phyloP scores from a whole-genome alignment of 2,888 invertebrate species.

The Urechis unicinctus region DNA sequence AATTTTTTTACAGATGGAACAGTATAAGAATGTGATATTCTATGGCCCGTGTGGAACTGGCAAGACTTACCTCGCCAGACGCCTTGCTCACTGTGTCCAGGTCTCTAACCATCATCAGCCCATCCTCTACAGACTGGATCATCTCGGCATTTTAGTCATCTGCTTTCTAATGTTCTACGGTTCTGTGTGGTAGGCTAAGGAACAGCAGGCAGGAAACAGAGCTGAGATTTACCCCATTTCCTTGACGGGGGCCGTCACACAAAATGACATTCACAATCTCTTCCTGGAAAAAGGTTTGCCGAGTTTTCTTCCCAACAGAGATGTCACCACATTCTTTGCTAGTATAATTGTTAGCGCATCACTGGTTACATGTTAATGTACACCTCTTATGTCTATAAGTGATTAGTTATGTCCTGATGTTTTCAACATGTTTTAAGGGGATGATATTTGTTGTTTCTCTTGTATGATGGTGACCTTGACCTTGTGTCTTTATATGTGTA shows the following conservation, averaged over 20 bases:
- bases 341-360: too few relatives aligned
- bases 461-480: too few relatives aligned
- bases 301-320: too few relatives aligned
- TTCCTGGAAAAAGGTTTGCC: background rate
- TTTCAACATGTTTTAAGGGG: too few relatives aligned
- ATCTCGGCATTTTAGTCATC: too few relatives aligned
- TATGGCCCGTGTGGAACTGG: slow-evolving; percentile 43
- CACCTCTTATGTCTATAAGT: too few relatives aligned
- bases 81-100: slow-evolving; percentile 36
- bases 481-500: too few relatives aligned
- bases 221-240: background rate
- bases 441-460: too few relatives aligned
- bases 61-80: slow-evolving; percentile 37
- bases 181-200: background rate
- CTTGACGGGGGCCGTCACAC: background rate
- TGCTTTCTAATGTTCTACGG: background rate
- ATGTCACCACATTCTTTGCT: too few relatives aligned
- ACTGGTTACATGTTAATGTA: too few relatives aligned
- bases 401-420: too few relatives aligned
- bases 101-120: slow-evolving; percentile 22
- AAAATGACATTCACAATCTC: background rate
- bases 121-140: background rate
- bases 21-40: slow-evolving; percentile 44
- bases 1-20: slow-evolving; percentile 32
- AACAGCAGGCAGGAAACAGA: background rate